A percentile compares a stretch with the other conserved stretches of the same genome.
phyloP scores from a whole-genome alignment of 2,797 vertebrate species.

The Aulostomus chinensis region DNA sequence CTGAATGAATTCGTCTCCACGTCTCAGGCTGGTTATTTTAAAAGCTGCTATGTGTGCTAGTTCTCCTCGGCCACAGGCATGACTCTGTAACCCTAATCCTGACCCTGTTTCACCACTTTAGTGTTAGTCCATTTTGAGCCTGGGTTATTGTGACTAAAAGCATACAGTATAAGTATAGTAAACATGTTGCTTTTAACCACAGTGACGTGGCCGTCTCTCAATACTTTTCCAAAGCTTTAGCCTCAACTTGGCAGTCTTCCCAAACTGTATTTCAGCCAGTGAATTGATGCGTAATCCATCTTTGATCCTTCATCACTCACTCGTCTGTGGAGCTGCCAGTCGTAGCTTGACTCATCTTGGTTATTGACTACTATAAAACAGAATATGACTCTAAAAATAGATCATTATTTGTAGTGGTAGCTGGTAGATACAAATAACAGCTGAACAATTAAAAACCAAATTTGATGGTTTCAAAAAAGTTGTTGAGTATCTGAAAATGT shows the following conservation, averaged over 20 bases:
- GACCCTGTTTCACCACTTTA: slow-evolving; percentile 34
- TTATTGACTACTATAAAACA: slow-evolving; percentile 13
- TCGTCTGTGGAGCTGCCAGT: slow-evolving; percentile 20
- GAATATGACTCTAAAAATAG: slow-evolving; percentile 7
- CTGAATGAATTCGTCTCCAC: background rate
- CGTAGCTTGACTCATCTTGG: slow-evolving; percentile 16
- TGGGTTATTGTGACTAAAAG: slow-evolving; percentile 35
- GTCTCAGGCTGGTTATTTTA: slow-evolving; percentile 32
- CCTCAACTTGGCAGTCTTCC: slow-evolving; percentile 43
- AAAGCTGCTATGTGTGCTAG: slow-evolving; percentile 21
- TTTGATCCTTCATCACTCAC: slow-evolving; percentile 19
- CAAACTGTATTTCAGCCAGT: slow-evolving; percentile 32
- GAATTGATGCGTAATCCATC: slow-evolving; percentile 41
- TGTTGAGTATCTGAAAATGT: too few species aligned
- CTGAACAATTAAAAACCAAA: too few species aligned
- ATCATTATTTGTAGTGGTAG: background rate
- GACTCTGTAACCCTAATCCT: slow-evolving; percentile 45
- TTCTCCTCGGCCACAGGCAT: slow-evolving; percentile 23
- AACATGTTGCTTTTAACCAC: slow-evolving; percentile 32
- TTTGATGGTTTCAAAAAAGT: too few species aligned
- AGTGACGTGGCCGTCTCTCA: slow-evolving; percentile 18
- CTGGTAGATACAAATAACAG: background rate
- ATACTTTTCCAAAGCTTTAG: slow-evolving; percentile 31
- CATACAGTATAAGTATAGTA: slow-evolving; percentile 23
- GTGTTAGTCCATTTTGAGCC: slow-evolving; percentile 33